Evolutionary conservation across 2,888 invertebrate genomes (phyloP), one percentile per base, ranked within the genome.

Genomic region (Rhagonycha lutea): DNA sequence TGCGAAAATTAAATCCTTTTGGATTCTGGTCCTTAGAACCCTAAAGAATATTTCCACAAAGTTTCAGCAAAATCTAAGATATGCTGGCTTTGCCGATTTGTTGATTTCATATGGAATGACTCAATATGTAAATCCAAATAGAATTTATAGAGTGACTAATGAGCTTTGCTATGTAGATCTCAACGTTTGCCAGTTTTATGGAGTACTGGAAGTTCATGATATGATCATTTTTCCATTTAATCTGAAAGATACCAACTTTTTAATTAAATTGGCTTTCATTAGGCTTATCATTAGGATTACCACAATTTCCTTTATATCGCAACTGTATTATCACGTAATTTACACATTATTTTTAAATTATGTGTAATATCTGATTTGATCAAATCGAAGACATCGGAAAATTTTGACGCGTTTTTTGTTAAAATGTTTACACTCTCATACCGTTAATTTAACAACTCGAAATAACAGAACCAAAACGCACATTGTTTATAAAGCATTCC

Each of bases 51-150:
- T n/a, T n/a, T n/a, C n/a, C n/a, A n/a, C n/a, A n/a, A n/a, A n/a
- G n/a, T n/a, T n/a, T n/a, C n/a, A n/a, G n/a, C n/a, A n/a, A n/a
- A n/a, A n/a, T n/a, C n/a, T n/a, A n/a, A n/a, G n/a, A n/a, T n/a
- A n/a, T n/a, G n/a, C n/a, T n/a, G n/a, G n/a, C n/a, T n/a, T n/a
- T n/a, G n/a, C n/a, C n/a, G n/a, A n/a, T n/a, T n/a, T n/a, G n/a
- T n/a, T n/a, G n/a, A n/a, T n/a, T n/a, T n/a, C n/a, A n/a, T n/a
- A n/a, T n/a, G n/a, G n/a, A n/a, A n/a, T n/a, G n/a, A n/a, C n/a
- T n/a, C n/a, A n/a, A 61, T 72, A 72, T 72, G 72, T 72, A 72
- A 72, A 72, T 72, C 47, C 60, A 68, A 68, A 72, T 68, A 68
- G 72, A 68, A 72, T 68, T 73, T 69, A 47, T 73, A 61, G 68